These are phyloP conservation scores for Novumbra hubbsi DNA, from an alignment of 2,797 vertebrate genomes.

Conservation along the genomic window DNA sequence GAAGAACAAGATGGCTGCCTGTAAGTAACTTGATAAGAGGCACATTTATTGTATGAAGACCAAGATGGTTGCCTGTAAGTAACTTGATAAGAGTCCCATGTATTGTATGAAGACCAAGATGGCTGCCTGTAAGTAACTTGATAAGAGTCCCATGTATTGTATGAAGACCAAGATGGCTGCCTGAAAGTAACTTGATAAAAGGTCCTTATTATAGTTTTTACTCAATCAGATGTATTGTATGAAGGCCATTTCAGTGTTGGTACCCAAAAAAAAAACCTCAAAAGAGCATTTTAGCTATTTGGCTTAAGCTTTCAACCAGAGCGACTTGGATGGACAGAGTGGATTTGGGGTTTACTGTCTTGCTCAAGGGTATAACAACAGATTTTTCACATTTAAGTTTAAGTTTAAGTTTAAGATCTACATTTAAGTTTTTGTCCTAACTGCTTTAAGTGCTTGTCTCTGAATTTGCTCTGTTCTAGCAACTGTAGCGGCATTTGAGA, in stretches of 20 bases:
- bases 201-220: background rate
- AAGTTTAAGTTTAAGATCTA: background rate
- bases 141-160: no score
- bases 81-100: background rate
- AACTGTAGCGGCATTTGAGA: constrained; percentile 57
- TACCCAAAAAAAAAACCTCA: no score
- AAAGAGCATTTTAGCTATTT: no score
- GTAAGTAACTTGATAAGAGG: constrained; percentile 50
- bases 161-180: constrained; percentile 57
- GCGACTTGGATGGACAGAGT: no score
- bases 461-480: constrained; percentile 59
- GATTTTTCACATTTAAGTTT: background rate
- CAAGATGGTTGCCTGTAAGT: constrained; percentile 63
- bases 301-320: no score
- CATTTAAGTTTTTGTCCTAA: background rate
- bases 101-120: constrained; percentile 59
- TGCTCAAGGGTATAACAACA: no score
- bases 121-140: constrained; percentile 59
- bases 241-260: no score
- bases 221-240: background rate
- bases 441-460: background rate
- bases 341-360: no score
- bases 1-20: constrained; percentile 52
- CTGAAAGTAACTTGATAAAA: constrained; percentile 52
- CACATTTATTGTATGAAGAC: constrained; percentile 55